Conservation (phyloP, 2,888 invertebrate genomes). For the Sericinus montela region DNA sequence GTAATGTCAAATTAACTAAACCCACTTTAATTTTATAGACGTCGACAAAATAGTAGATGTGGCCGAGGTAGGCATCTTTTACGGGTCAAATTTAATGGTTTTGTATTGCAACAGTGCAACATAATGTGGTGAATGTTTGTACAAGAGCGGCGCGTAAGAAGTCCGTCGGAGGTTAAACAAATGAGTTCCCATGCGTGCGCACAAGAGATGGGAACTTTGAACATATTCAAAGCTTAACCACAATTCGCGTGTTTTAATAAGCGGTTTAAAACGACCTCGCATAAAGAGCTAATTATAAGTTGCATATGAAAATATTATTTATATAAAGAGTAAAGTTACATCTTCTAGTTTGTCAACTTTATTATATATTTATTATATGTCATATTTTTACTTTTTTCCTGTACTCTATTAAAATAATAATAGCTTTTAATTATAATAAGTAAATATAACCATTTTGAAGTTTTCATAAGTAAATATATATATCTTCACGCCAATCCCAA, state of each 20-base stretch:
- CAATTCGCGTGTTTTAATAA: neutral
- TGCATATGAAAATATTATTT: no score
- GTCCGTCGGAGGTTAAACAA: conserved; percentile 30
- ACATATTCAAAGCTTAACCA: neutral
- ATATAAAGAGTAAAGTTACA: no score
- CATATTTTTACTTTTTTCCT: no score
- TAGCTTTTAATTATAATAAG: no score
- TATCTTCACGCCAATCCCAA: no score
- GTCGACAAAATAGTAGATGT: neutral
- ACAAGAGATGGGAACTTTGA: conserved; percentile 10
- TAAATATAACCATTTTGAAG: no score
- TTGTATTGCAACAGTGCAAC: conserved; percentile 25
- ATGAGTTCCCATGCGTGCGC: conserved; percentile 40
- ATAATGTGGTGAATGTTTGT: conserved; percentile 33
- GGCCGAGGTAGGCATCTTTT: conserved; percentile 3
- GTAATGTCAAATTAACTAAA: neutral
- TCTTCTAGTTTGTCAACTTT: no score
- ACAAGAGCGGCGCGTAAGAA: conserved; percentile 22
- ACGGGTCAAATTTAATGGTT: conserved; percentile 17
- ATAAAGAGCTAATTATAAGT: neutral
- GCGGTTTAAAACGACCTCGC: neutral
- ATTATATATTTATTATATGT: no score
- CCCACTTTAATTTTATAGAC: neutral
- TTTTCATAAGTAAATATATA: no score
- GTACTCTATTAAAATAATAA: no score